phyloP scores from a whole-genome alignment of 2,113 vertebrate species.

The Rana temporaria region DNA sequence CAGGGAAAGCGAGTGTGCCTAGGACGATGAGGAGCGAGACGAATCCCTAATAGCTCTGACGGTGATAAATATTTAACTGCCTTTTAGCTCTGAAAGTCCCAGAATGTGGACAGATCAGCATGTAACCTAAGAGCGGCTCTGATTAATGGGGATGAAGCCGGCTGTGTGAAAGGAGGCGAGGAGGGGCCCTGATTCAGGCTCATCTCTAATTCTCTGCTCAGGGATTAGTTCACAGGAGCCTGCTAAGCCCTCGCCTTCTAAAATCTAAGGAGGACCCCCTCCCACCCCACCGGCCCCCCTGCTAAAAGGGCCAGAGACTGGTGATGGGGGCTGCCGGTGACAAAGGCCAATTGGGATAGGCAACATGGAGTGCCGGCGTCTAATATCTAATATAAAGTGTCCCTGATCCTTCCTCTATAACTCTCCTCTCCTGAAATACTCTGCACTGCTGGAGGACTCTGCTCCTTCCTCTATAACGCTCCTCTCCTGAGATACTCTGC shows the following conservation, averaged over 20 bases:
- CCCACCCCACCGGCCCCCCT: background rate
- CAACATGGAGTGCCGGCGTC: no score
- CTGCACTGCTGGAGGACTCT: no score
- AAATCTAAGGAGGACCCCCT: no score
- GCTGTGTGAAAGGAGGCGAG: constrained; percentile 69
- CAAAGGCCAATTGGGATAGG: background rate
- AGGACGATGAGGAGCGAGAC: constrained; percentile 7
- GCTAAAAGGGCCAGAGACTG: background rate
- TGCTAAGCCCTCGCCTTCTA: background rate
- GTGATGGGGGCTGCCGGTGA: background rate
- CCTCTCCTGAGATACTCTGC: no score
- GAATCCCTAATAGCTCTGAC: constrained; percentile 1
- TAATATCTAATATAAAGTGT: no score
- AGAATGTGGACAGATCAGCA: constrained; percentile 65
- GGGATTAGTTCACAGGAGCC: background rate
- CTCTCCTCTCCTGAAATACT: no score
- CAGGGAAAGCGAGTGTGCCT: background rate
- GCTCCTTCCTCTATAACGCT: no score
- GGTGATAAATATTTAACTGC: constrained; percentile 74
- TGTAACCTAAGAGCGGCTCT: constrained; percentile 60
- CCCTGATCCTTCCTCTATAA: no score
- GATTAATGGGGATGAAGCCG: constrained; percentile 61
- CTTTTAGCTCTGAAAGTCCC: constrained; percentile 70
- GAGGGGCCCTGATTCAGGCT: constrained; percentile 70
- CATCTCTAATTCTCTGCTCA: constrained; percentile 65